A percentile compares a stretch with the other conserved stretches of the same genome.
These are phyloP conservation scores for Smutsia gigantea DNA, from an alignment of 2,797 vertebrate genomes.

Conservation along the genomic window DNA sequence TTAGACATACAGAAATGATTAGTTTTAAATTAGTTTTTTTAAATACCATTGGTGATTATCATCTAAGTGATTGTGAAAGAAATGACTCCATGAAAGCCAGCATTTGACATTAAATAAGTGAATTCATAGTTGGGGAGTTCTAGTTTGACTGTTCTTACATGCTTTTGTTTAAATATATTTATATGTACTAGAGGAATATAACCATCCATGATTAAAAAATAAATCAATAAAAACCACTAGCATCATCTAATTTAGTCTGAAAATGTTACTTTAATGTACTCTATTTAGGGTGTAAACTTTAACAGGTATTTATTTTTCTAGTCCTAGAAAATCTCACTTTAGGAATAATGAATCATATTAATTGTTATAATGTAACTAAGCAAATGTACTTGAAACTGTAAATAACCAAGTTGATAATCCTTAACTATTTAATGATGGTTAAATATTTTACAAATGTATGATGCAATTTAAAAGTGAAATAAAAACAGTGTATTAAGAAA, in stretches of 20 bases:
- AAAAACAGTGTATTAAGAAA: not conserved
- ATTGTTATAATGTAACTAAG: not conserved
- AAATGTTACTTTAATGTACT: not conserved
- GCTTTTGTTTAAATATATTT: not conserved
- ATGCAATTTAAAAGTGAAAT: not conserved
- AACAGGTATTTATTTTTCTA: constrained; percentile 32
- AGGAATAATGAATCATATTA: constrained; percentile 33
- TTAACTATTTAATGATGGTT: not conserved
- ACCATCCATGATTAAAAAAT: not conserved
- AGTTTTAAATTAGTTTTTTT: not conserved
- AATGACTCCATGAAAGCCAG: not conserved
- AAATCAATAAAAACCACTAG: not conserved
- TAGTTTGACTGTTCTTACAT: not conserved
- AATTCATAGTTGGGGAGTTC: not conserved
- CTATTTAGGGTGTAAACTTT: not conserved
- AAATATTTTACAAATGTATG: not conserved
- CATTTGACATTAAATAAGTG: not conserved
- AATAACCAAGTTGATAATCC: not conserved
- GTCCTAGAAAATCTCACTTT: not conserved
- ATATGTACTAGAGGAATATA: not conserved
- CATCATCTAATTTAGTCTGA: not conserved
- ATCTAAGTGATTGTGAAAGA: not conserved
- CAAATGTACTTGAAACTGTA: not conserved
- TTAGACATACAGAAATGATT: not conserved
- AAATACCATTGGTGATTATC: not conserved